A percentile compares a stretch with the other conserved stretches of the same genome.
phyloP scores from a whole-genome alignment of 2,888 invertebrate species.

The Rhagium mordax region DNA sequence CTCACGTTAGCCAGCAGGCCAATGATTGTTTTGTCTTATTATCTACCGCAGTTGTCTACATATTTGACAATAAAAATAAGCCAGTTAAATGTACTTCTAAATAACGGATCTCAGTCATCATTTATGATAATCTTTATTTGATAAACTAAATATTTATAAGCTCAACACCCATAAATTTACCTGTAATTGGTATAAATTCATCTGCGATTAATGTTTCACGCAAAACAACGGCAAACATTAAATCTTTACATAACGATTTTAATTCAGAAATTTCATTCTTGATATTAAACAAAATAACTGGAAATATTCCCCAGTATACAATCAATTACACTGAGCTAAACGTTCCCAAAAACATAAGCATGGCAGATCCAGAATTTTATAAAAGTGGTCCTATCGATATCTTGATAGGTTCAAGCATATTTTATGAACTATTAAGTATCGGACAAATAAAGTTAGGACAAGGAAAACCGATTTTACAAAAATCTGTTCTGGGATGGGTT shows the following conservation, averaged over 20 bases:
- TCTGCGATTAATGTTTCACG: background rate
- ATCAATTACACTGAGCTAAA: slow-evolving; percentile 2
- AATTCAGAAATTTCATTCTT: too few relatives aligned
- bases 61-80: slow-evolving; percentile 13
- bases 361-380: slow-evolving; percentile 41
- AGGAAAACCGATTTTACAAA: slow-evolving; percentile 14
- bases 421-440: slow-evolving; percentile 37
- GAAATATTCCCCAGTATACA: background rate
- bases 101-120: slow-evolving; percentile 7
- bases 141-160: slow-evolving; percentile 8
- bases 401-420: slow-evolving; percentile 36
- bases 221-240: background rate
- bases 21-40: background rate
- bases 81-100: slow-evolving; percentile 4
- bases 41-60: background rate
- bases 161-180: background rate
- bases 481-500: slow-evolving; percentile 34
- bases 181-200: background rate
- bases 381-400: slow-evolving; percentile 29
- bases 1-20: background rate
- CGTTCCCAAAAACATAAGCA: slow-evolving; percentile 32
- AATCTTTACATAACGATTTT: too few relatives aligned
- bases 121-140: too few relatives aligned
- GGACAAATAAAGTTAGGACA: background rate
- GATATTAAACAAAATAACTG: background rate